Evolutionary conservation across 2,113 vertebrate species (phyloP), one percentile per base, ranked within the genome.

Genomic region (Apeltes quadracus): DNA sequence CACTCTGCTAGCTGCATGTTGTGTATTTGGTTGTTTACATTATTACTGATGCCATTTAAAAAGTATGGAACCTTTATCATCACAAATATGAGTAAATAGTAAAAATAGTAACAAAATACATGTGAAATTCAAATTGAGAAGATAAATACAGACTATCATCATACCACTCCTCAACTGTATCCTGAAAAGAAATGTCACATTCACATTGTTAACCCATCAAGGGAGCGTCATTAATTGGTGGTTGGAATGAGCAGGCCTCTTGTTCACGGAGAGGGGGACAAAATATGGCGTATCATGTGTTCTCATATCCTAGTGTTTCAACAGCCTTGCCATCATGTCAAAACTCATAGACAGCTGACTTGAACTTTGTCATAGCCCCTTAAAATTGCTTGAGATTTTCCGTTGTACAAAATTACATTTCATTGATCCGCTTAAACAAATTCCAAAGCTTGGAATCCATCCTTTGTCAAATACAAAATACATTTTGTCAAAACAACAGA

Each of bases 121-220:
- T 20, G 3, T 27, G 12, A 23, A 63, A 23, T 44, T 43, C 2
- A 13, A 23, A 39, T n/a, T 44, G 11, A 53, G 29, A 57, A 59
- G 53, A 22, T 18, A 57, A 14, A 22, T 13, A 57, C 34, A 34
- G 22, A 43, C 4, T 15, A 14, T 72, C 18, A 44, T 59, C n/a
- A 14, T 2, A 3, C 1, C 38, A 50, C 25, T 46, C 50, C 57
- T 51, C 64, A 66, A 82, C 83, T 78, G 69, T 69, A 81, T 79
- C 78, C 74, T 84, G 77, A 88, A 91, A 90, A 88, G 55, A 89
- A 85, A 78, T 83, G 87, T 83, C 84, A 81, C 74, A 90, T 89
- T 87, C 85, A 65, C 81, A 75, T 76, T 81, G 79, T 82, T 79
- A 66, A 38, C 61, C 59, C 74, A 79, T 84, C 86, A 84, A 27